Conservation (phyloP, 2,888 invertebrate species). For the Polymixis flavicincta region DNA sequence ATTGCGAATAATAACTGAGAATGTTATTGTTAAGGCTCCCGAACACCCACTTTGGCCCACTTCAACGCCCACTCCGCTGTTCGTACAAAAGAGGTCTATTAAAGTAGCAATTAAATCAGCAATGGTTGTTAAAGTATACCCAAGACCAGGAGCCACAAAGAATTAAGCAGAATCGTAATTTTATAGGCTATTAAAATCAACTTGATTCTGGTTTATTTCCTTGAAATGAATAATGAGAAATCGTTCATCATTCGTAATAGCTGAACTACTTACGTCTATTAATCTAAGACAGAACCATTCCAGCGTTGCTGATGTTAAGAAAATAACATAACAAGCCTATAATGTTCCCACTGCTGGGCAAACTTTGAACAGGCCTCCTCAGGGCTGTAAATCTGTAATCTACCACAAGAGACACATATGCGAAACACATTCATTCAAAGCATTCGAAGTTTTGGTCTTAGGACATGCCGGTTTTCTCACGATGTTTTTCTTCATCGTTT, state of each 20-base stretch:
- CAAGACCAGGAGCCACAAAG: slow-evolving; percentile 36
- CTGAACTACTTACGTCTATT: neutral
- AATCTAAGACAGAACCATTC: neutral
- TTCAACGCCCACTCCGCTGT: slow-evolving; percentile 44
- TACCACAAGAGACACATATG: too few species aligned
- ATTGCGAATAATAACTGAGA: slow-evolving; percentile 37
- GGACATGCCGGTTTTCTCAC: too few species aligned
- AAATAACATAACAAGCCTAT: too few species aligned
- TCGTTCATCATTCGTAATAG: neutral
- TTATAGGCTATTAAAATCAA: neutral
- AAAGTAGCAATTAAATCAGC: slow-evolving; percentile 49
- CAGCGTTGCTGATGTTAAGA: neutral
- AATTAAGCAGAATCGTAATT: slow-evolving; percentile 22
- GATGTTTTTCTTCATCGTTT: too few species aligned
- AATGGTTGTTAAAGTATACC: slow-evolving; percentile 28
- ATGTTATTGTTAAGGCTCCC: slow-evolving; percentile 52
- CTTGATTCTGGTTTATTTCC: neutral
- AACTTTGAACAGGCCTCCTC: too few species aligned
- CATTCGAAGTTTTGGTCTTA: too few species aligned
- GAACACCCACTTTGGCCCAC: slow-evolving; percentile 49
- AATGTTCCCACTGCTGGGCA: too few species aligned
- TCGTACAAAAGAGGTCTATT: slow-evolving; percentile 39
- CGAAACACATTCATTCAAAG: too few species aligned
- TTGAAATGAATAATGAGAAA: slow-evolving; percentile 6
- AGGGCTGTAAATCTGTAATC: too few species aligned